Conservation (phyloP, 2,888 invertebrate genomes). For the Busseola fusca region DNA sequence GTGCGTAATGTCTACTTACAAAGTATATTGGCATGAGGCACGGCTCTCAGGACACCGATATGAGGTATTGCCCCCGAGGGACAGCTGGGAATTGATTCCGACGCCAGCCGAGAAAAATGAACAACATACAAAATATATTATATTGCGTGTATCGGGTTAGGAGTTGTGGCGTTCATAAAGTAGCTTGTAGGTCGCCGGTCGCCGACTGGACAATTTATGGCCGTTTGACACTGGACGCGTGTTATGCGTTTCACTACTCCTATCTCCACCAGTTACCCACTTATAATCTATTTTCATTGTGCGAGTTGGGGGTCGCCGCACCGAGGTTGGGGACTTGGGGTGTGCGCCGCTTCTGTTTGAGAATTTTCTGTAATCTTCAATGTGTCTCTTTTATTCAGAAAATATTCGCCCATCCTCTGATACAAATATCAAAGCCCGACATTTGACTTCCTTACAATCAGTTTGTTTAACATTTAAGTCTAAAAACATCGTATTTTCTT, state of each 20-base stretch:
- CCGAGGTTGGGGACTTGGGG: slow-evolving; percentile 27
- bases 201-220: slow-evolving; percentile 62
- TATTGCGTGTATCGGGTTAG: slow-evolving; percentile 59
- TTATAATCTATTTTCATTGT: slow-evolving; percentile 63
- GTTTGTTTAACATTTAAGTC: slow-evolving; percentile 47
- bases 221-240: slow-evolving; percentile 66
- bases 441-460: slow-evolving; percentile 41
- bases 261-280: slow-evolving; percentile 57
- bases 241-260: slow-evolving; percentile 57
- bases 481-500: slow-evolving; percentile 32
- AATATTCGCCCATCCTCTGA: slow-evolving; percentile 50
- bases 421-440: slow-evolving; percentile 49
- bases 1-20: slow-evolving; percentile 51
- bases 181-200: slow-evolving; percentile 54
- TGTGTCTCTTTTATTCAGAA: slow-evolving; percentile 48
- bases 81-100: slow-evolving; percentile 72
- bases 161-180: slow-evolving; percentile 59
- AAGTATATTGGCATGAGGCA: slow-evolving; percentile 59
- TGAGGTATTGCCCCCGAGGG: slow-evolving; percentile 72
- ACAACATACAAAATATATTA: slow-evolving; percentile 65
- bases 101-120: slow-evolving; percentile 68
- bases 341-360: slow-evolving; percentile 36
- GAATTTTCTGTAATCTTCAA: slow-evolving; percentile 57
- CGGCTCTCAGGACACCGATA: slow-evolving; percentile 67
- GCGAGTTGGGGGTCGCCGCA: slow-evolving; percentile 51